These are phyloP conservation scores for Typhlichthys subterraneus DNA, from an alignment of 2,797 vertebrate genomes.

Conservation along the genomic window DNA sequence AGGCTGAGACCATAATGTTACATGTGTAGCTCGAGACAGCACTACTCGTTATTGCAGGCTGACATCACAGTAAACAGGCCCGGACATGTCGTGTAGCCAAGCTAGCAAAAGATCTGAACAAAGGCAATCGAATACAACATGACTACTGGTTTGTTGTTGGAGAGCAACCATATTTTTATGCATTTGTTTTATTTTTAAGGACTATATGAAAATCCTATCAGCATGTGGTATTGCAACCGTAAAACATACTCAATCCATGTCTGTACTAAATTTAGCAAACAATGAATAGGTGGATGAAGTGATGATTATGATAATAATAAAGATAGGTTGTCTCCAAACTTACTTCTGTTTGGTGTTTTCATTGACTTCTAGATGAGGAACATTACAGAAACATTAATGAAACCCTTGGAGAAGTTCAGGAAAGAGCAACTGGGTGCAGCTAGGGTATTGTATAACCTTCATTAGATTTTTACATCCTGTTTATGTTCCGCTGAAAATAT, in stretches of 20 bases:
- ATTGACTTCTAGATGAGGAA: conserved; percentile 84
- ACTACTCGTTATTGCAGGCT: conserved; percentile 39
- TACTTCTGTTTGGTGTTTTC: conserved; percentile 7
- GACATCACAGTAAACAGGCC: conserved; percentile 67
- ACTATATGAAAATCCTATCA: neutral
- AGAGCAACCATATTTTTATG: neutral
- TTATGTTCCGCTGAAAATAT: neutral
- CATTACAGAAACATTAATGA: conserved; percentile 97
- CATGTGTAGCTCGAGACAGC: conserved; percentile 36
- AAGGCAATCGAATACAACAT: conserved; percentile 14
- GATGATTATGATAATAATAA: neutral
- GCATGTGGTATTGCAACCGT: neutral
- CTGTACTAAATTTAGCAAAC: neutral
- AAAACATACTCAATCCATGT: neutral
- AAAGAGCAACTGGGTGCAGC: conserved; percentile 94
- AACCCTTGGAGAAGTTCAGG: conserved; percentile 96
- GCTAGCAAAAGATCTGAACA: conserved; percentile 26
- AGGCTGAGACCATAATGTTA: conserved; percentile 49
- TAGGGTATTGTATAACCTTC: conserved; percentile 81
- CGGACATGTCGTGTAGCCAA: conserved; percentile 47
- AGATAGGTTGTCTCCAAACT: neutral
- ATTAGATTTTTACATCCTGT: conserved; percentile 1
- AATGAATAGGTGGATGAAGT: conserved; percentile 6
- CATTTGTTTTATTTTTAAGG: too few species aligned
- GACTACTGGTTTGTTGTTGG: conserved; percentile 12